Conservation (phyloP, 1,140 invertebrate genomes). For the Trichogramma pretiosum region DNA sequence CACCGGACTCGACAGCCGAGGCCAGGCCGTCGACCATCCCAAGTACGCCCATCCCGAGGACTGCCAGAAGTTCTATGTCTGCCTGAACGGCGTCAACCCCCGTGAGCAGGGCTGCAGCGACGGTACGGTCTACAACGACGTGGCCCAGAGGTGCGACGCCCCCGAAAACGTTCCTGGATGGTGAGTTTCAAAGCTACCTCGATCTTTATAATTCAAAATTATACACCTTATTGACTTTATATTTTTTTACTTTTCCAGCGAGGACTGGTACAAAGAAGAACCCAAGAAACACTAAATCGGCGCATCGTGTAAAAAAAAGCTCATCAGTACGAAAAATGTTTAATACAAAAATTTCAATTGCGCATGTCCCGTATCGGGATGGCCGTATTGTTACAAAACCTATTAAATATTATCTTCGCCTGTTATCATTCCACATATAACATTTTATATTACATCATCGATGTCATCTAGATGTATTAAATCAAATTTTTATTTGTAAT, state of each 20-base stretch:
- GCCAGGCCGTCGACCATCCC: constrained; percentile 71
- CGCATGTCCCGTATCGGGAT: background rate
- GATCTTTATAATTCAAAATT: background rate
- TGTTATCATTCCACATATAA: no score
- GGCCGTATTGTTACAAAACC: no score
- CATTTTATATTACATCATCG: no score
- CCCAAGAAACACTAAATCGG: constrained; percentile 32
- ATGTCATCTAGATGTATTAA: no score
- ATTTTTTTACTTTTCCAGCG: constrained; percentile 49
- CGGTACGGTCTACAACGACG: constrained; percentile 80
- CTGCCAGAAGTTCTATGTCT: constrained; percentile 84
- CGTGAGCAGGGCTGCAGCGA: constrained; percentile 75
- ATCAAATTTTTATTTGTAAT: no score
- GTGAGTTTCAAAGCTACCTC: constrained; percentile 52
- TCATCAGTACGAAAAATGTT: no score
- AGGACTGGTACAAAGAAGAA: constrained; percentile 79
- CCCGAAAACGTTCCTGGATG: constrained; percentile 83
- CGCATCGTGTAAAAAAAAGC: background rate
- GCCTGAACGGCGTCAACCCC: constrained; percentile 75
- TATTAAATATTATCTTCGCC: no score
- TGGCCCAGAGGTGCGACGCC: constrained; percentile 69
- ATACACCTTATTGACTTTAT: constrained; percentile 5
- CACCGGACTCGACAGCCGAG: constrained; percentile 55
- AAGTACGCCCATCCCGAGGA: constrained; percentile 77
- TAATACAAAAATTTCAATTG: no score